Conservation (phyloP, 2,113 vertebrate species). For the Corvus hawaiiensis region DNA sequence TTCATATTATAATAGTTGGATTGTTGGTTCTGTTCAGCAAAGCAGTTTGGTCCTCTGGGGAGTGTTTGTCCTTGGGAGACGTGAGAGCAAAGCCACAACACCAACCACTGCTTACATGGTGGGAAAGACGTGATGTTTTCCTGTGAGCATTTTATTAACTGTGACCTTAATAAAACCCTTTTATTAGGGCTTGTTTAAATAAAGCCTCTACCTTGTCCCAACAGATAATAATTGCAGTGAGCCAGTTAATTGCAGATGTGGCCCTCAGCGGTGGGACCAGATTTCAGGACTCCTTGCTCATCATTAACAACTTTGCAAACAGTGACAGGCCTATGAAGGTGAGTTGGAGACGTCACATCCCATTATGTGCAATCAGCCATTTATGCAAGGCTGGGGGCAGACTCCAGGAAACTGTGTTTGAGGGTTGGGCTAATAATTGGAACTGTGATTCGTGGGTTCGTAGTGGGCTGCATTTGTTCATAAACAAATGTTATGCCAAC, state of each 20-base stretch:
- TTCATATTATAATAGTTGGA: background rate
- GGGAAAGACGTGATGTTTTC: background rate
- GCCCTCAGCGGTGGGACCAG: slow-evolving; percentile 90
- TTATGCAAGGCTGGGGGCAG: background rate
- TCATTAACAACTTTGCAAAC: slow-evolving; percentile 99
- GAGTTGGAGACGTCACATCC: background rate
- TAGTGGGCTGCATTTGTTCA: background rate
- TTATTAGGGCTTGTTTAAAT: background rate
- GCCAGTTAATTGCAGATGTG: slow-evolving; percentile 94
- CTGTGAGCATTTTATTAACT: background rate
- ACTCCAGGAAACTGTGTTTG: background rate
- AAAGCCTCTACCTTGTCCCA: background rate
- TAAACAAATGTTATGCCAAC: background rate
- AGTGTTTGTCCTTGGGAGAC: background rate
- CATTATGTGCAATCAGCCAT: background rate
- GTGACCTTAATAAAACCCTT: background rate
- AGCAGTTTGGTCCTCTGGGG: background rate
- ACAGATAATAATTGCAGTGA: slow-evolving; percentile 98
- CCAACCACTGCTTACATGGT: accelerated
- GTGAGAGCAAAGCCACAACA: background rate
- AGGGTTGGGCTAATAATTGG: background rate
- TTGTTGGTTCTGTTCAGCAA: background rate
- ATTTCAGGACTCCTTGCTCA: slow-evolving; percentile 95
- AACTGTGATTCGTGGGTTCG: background rate
- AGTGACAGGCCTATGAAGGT: slow-evolving; percentile 98